Evolutionary conservation across 2,888 invertebrate species (phyloP), one percentile per base, ranked within the genome.

Genomic region (Leuctra nigra): DNA sequence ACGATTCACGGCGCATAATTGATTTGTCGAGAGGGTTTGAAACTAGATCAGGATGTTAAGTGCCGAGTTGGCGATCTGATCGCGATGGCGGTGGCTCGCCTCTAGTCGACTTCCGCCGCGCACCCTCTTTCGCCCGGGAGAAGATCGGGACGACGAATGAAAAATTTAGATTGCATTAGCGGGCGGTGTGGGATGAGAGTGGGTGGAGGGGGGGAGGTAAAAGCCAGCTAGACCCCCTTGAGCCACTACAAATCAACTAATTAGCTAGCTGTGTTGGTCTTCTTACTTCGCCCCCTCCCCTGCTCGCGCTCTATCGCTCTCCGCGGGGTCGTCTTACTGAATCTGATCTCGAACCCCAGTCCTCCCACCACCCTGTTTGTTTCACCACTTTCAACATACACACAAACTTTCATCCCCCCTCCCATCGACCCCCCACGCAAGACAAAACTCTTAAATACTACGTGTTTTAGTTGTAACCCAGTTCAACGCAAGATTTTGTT

Each of bases 191-290:
- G 18, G 35, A 38, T 36, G 48, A 47, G 46, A 2, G n/a, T 24
- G 33, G 52, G n/a, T 35, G 25, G 33, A 22, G 24, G 36, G 25
- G 53, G 11, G 14, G 33, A 22, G 29, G 68, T 68, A 66, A 68
- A 64, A 60, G 46, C 57, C 29, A 55, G 54, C 56, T 70, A 69
- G 69, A 70, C 67, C 71, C 71, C 71, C 70, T 72, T 68, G 69
- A 72, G 72, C 72, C 72, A 72, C 74, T 74, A 72, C 73, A 73
- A 73, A 74, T 74, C 73, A 73, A 73, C 73, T 74, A 74, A 74
- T 73, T 74, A 74, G 72, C 71, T 44, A 23, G 44, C 44, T 44
- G 44, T 44, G 44, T 54, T 54, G 47, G 55, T 38, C 47, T 39
- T 48, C 39, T 35, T 46, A 44, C 38, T 57, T 20, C 39, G n/a